phyloP scores from a whole-genome alignment of 2,797 vertebrate genomes.

The Pseudocheirus occidentalis region DNA sequence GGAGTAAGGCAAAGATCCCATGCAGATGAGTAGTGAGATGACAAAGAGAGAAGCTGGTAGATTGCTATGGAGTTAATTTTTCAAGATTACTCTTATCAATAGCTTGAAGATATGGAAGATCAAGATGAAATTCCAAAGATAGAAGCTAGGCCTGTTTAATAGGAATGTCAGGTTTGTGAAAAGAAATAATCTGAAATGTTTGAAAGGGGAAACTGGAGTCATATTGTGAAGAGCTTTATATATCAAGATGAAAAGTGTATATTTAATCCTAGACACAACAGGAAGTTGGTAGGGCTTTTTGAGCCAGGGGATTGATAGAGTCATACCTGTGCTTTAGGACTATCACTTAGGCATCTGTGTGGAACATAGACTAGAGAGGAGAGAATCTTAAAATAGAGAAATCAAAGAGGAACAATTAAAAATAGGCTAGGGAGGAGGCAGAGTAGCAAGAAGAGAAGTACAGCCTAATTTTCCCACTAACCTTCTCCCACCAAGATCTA shows the following conservation, averaged over 20 bases:
- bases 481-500: background rate
- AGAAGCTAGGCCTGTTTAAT: background rate
- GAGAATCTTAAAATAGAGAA: background rate
- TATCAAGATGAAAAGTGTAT: background rate
- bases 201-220: background rate
- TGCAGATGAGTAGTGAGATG: background rate
- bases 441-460: background rate
- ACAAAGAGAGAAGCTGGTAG: conserved; percentile 49
- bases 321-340: background rate
- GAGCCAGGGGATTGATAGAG: background rate
- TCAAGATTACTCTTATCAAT: conserved; percentile 69
- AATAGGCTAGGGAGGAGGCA: background rate
- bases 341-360: background rate
- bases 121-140: background rate
- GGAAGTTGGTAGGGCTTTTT: background rate
- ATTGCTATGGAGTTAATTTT: conserved; percentile 75
- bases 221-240: background rate
- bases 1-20: too few species aligned
- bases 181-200: background rate
- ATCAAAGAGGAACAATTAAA: background rate
- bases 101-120: conserved; percentile 36
- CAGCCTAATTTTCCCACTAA: background rate
- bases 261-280: background rate
- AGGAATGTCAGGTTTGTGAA: background rate
- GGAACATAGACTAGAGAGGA: background rate